phyloP scores from a whole-genome alignment of 2,797 vertebrate species.

The Crypturellus tataupa region DNA sequence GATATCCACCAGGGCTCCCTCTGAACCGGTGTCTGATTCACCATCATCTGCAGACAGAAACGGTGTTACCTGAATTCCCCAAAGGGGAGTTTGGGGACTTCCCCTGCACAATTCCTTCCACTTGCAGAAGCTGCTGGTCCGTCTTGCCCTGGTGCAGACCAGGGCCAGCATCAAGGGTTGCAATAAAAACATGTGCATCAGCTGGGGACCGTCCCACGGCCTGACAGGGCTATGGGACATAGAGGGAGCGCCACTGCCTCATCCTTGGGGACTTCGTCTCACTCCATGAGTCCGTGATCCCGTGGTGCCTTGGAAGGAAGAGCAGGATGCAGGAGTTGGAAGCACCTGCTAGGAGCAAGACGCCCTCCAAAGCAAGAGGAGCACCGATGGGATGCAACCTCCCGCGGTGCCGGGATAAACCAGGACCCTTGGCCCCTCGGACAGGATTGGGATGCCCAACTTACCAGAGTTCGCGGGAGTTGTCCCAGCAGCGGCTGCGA shows the following conservation, averaged over 20 bases:
- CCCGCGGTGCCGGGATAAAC: background rate
- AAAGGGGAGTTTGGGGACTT: accelerated
- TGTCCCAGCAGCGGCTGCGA: background rate
- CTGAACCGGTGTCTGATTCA: accelerated
- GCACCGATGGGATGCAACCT: background rate
- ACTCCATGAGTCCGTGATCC: background rate
- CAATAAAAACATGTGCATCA: background rate
- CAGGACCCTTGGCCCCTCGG: background rate
- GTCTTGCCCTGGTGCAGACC: background rate
- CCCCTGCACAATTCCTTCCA: accelerated
- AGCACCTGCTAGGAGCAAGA: accelerated
- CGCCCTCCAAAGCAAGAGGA: no score
- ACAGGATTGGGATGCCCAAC: background rate
- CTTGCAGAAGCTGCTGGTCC: background rate
- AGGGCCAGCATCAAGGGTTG: background rate
- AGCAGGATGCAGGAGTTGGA: background rate
- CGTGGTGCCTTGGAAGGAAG: background rate
- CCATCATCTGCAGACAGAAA: background rate
- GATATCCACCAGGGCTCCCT: accelerated
- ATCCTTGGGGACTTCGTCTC: background rate
- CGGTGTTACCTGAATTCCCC: background rate
- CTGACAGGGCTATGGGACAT: no score
- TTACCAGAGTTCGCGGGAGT: accelerated
- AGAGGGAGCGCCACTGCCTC: background rate
- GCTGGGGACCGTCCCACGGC: background rate